Conservation (phyloP, 2,888 invertebrate species). For the Sinohyriopsis cumingii region DNA sequence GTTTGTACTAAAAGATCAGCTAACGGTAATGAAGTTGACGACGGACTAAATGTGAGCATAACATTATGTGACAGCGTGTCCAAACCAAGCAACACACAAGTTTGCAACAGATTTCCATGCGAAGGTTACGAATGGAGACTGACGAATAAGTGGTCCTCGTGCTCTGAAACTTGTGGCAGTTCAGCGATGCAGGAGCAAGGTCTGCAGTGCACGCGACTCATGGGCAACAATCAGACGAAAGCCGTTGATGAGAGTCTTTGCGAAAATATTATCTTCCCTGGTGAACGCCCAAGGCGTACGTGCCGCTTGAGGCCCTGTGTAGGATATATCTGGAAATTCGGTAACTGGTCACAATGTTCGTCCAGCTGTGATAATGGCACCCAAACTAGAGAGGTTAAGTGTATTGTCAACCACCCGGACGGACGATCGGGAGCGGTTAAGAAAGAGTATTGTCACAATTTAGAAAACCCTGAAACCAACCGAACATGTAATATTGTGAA, state of each 20-base stretch:
- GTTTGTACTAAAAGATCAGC: constrained; percentile 19
- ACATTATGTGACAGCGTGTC: constrained; percentile 19
- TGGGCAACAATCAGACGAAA: constrained; percentile 4
- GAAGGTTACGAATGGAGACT: constrained; percentile 15
- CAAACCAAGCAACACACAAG: constrained; percentile 13
- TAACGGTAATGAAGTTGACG: constrained; percentile 15
- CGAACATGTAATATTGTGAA: no score
- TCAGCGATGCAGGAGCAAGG: constrained; percentile 15
- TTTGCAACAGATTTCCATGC: constrained; percentile 27
- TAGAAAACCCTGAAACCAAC: no score
- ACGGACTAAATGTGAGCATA: constrained; percentile 16
- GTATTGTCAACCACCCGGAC: constrained; percentile 10
- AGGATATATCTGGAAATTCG: constrained; percentile 16
- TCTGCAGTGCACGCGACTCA: constrained; percentile 15
- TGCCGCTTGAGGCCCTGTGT: constrained; percentile 14
- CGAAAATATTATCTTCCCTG: constrained; percentile 1
- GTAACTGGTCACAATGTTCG: constrained; percentile 29
- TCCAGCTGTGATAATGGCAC: constrained; percentile 20
- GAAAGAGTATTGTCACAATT: no score
- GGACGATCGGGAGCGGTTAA: no score
- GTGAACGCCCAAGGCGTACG: constrained; percentile 24
- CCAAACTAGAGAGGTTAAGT: constrained; percentile 16
- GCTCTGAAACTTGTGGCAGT: constrained; percentile 36
- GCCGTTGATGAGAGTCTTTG: constrained; percentile 18
- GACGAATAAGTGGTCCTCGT: constrained; percentile 28